Evolutionary conservation across 2,888 invertebrate species (phyloP).

Genomic region (Tethea ocularis): DNA sequence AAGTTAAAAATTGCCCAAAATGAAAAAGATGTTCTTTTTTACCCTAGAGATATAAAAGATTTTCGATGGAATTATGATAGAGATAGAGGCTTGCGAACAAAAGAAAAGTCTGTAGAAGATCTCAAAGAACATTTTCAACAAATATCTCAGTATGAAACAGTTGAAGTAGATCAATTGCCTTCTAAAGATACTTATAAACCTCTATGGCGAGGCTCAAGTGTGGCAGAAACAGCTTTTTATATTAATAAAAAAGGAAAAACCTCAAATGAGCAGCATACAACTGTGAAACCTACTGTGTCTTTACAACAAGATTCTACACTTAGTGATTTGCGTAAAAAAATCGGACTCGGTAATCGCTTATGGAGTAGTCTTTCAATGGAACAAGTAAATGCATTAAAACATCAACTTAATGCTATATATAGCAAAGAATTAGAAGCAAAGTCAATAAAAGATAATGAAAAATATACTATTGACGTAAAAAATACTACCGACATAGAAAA

Average conservation of each 20-base stretch:
- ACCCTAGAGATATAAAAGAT: constrained; percentile 88
- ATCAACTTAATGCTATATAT: constrained; percentile 92
- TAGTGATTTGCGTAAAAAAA: constrained; percentile 72
- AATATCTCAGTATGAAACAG: constrained; percentile 80
- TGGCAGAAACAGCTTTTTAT: constrained; percentile 89
- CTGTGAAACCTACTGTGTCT: constrained; percentile 52
- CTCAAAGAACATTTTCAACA: constrained; percentile 90
- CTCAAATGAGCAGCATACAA: constrained; percentile 50
- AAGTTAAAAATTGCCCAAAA: constrained; percentile 91
- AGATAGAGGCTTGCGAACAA: constrained; percentile 90
- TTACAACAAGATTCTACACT: constrained; percentile 70
- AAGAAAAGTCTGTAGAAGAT: constrained; percentile 95
- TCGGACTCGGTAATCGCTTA: constrained; percentile 88
- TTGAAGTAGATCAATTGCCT: constrained; percentile 68
- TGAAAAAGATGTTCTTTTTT: constrained; percentile 93
- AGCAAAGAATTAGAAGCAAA: constrained; percentile 83
- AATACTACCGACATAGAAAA: constrained; percentile 57
- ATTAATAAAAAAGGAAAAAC: constrained; percentile 85
- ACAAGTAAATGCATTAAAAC: constrained; percentile 91
- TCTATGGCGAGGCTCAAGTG: constrained; percentile 92
- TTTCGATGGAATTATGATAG: constrained; percentile 90
- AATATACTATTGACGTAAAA: constrained; percentile 86
- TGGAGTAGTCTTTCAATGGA: constrained; percentile 94
- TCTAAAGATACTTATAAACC: constrained; percentile 90
- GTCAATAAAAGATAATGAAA: constrained; percentile 64